These are phyloP conservation scores for Clusia tigrina DNA, from an alignment of 2,888 invertebrate genomes.

Conservation along the genomic window DNA sequence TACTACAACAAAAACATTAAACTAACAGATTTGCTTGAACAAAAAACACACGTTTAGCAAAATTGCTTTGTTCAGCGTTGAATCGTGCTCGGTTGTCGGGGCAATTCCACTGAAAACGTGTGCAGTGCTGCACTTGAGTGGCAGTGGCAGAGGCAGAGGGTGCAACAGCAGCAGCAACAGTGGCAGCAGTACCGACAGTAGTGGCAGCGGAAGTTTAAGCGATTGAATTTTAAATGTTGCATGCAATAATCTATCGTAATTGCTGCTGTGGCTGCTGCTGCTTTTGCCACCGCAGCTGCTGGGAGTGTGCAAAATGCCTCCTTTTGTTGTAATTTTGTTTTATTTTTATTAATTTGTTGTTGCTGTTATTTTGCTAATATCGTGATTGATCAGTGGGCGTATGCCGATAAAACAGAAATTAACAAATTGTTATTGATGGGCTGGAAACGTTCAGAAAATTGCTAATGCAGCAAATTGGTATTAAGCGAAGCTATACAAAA, in stretches of 20 bases:
- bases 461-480: neutral
- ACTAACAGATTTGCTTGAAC: no score
- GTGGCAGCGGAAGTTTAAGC: neutral
- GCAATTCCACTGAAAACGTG: neutral
- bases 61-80: no score
- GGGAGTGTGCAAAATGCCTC: neutral
- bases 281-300: no score
- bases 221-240: conserved; percentile 6
- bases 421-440: neutral
- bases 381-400: neutral
- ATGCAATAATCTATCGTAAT: neutral
- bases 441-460: neutral
- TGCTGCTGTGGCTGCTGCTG: no score
- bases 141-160: no score
- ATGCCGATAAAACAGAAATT: neutral
- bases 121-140: neutral
- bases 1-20: no score
- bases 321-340: neutral
- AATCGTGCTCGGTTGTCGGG: no score
- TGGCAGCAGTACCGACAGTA: no score
- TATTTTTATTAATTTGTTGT: neutral
- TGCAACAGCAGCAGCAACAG: no score
- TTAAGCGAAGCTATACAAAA: neutral
- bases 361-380: neutral
- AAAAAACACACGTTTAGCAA: no score